Evolutionary conservation across 2,888 invertebrate genomes (phyloP).

Genomic region (Phyllotreta cruciferae): DNA sequence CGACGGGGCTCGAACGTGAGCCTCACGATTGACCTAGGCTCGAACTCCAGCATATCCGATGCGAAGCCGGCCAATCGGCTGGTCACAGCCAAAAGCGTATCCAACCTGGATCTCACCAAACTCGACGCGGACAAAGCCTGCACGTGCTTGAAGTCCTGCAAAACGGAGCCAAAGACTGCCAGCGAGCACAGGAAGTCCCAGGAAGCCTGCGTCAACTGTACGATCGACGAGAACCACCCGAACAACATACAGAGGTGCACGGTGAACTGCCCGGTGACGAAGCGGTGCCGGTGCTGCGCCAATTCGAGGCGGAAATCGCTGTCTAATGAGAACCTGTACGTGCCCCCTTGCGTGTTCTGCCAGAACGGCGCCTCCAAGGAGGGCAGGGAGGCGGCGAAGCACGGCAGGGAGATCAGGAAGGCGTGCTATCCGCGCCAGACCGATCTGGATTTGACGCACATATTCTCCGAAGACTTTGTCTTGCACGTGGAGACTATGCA

Average conservation of each 20-base stretch:
- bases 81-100: constrained; percentile 65
- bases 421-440: constrained; percentile 58
- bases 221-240: constrained; percentile 56
- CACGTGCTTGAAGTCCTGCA: constrained; percentile 47
- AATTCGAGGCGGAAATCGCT: constrained; percentile 63
- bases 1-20: constrained; percentile 91
- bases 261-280: constrained; percentile 32
- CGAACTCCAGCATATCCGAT: constrained; percentile 58
- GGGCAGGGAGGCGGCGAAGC: constrained; percentile 46
- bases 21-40: constrained; percentile 80
- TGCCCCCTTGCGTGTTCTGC: constrained; percentile 61
- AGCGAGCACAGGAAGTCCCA: constrained; percentile 51
- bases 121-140: constrained; percentile 52
- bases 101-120: constrained; percentile 57
- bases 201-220: constrained; percentile 57
- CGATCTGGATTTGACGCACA: constrained; percentile 68
- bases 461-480: constrained; percentile 74
- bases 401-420: constrained; percentile 51
- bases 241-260: constrained; percentile 49
- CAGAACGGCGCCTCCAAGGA: constrained; percentile 56
- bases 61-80: constrained; percentile 57
- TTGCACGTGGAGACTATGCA: constrained; percentile 76
- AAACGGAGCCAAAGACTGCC: constrained; percentile 37
- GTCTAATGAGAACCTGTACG: constrained; percentile 68
- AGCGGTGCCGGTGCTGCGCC: constrained; percentile 50